Conservation (phyloP, 2,888 invertebrate genomes). For the Octonoba sinensis region DNA sequence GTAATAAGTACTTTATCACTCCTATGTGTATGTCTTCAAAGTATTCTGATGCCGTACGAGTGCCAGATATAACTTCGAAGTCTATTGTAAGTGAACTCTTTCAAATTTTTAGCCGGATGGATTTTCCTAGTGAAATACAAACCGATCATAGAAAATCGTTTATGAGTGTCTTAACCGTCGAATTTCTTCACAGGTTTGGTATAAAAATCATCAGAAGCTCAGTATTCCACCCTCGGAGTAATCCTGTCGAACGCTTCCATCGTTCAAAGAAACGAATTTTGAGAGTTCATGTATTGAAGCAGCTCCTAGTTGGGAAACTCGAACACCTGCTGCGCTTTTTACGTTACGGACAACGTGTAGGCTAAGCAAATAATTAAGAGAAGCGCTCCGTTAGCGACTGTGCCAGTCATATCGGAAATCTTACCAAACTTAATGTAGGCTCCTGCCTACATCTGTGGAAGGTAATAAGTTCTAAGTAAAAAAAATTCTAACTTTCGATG, state of each 20-base stretch:
- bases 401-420: too few relatives aligned
- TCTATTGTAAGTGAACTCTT: background rate
- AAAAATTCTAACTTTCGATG: too few relatives aligned
- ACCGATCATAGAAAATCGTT: constrained; percentile 24
- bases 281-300: background rate
- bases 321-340: background rate
- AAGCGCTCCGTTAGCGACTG: too few relatives aligned
- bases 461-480: too few relatives aligned
- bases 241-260: too few relatives aligned
- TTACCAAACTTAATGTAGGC: background rate
- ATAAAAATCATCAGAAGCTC: background rate
- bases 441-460: background rate
- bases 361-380: too few relatives aligned
- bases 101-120: constrained; percentile 15
- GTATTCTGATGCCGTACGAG: constrained; percentile 1
- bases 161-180: constrained; percentile 11
- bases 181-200: background rate
- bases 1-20: background rate
- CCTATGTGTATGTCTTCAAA: background rate
- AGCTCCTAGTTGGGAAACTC: background rate
- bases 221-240: too few relatives aligned
- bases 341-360: background rate
- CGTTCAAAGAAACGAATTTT: too few relatives aligned
- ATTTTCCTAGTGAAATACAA: constrained; percentile 20
- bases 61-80: constrained; percentile 2